These are phyloP conservation scores for Synergus japonicus DNA, from an alignment of 2,888 invertebrate genomes.

Conservation along the genomic window DNA sequence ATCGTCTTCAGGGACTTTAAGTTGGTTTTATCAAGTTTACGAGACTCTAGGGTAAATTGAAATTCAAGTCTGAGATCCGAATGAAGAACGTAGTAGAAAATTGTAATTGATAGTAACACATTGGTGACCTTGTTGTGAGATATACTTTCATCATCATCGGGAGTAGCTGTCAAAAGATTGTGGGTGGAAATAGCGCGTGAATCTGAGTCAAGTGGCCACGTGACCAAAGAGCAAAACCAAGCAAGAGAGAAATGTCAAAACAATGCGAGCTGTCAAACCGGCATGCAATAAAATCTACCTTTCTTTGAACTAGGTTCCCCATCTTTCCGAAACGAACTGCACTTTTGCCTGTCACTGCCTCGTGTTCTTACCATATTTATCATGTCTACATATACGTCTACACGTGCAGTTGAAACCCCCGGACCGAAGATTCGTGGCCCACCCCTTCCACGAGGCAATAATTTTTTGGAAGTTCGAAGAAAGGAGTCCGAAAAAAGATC, in stretches of 20 bases:
- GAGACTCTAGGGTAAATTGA: background rate
- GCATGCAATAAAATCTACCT: constrained; percentile 3
- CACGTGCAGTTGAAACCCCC: background rate
- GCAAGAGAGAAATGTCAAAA: constrained; percentile 20
- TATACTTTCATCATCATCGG: constrained; percentile 28
- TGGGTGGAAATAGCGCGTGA: constrained; percentile 27
- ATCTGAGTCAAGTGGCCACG: constrained; percentile 8
- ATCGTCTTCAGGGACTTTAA: background rate
- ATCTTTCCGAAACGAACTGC: constrained; percentile 20
- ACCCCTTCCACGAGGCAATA: constrained; percentile 28
- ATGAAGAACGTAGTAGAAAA: background rate
- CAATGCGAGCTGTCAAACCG: constrained; percentile 1
- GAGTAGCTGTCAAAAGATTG: constrained; percentile 23
- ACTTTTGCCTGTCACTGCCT: constrained; percentile 28
- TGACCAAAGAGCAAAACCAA: background rate
- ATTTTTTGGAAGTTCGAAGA: constrained; percentile 25
- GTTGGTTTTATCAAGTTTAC: background rate
- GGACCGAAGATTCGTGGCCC: background rate
- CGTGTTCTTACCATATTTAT: constrained; percentile 24
- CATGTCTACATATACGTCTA: constrained; percentile 5
- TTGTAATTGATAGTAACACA: background rate
- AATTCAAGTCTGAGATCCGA: background rate
- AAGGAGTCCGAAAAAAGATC: constrained; percentile 30
- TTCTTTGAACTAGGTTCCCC: constrained; percentile 30
- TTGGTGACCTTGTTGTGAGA: constrained; percentile 4